Percentiles rank a stretch among this genome's conserved stretches.
phyloP scores from a whole-genome alignment of 2,113 vertebrate genomes.

The Callopanchax toddi region DNA sequence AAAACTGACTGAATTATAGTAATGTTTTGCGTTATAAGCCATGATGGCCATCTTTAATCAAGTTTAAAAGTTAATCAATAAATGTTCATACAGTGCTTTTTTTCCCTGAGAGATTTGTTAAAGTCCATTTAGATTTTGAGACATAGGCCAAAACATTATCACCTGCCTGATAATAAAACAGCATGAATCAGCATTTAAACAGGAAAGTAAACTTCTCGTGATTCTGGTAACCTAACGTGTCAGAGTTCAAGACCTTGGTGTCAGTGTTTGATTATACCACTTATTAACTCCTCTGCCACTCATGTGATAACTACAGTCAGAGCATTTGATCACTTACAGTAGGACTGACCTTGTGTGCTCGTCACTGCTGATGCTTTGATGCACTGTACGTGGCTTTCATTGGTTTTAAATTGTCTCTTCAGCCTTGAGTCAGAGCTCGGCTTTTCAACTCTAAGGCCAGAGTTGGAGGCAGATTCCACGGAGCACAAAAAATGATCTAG shows the following conservation, averaged over 20 bases:
- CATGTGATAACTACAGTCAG: slow-evolving; percentile 31
- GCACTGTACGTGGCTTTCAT: slow-evolving; percentile 28
- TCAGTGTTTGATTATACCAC: slow-evolving; percentile 10
- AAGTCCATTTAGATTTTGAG: too few relatives aligned
- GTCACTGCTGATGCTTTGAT: slow-evolving; percentile 44
- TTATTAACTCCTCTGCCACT: slow-evolving; percentile 4
- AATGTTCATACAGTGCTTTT: too few relatives aligned
- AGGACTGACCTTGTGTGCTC: slow-evolving; percentile 35
- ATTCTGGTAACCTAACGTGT: slow-evolving; percentile 13
- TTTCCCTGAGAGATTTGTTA: too few relatives aligned
- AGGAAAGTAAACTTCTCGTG: too few relatives aligned
- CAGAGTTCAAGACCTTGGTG: slow-evolving; percentile 29
- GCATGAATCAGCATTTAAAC: background rate
- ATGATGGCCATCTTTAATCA: too few relatives aligned
- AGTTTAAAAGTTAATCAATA: too few relatives aligned
- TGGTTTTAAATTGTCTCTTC: slow-evolving; percentile 28
- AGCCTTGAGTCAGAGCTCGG: slow-evolving; percentile 37
- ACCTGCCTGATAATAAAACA: background rate
- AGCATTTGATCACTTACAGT: slow-evolving; percentile 10
- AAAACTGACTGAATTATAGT: too few relatives aligned
- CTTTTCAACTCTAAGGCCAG: slow-evolving; percentile 10
- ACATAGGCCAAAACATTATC: too few relatives aligned
- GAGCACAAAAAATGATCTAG: too few relatives aligned
- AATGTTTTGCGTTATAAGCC: too few relatives aligned
- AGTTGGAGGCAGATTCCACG: background rate